These are phyloP conservation scores for Ophthalmolycus amberensis DNA, from an alignment of 2,113 vertebrate genomes.

Conservation along the genomic window DNA sequence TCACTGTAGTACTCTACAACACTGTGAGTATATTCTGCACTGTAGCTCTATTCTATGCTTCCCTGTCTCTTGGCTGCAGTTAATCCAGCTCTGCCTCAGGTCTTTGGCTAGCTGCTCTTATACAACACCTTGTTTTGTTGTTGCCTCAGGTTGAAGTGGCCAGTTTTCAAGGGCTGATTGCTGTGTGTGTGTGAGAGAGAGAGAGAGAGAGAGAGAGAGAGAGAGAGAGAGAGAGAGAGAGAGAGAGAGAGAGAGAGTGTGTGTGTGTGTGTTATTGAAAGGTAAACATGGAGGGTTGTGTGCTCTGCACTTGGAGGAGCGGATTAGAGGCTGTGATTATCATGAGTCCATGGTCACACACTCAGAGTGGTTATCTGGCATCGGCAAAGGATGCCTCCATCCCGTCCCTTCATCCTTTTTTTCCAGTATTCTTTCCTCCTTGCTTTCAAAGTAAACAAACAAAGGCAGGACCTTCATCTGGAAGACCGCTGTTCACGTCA, in stretches of 20 bases:
- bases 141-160: slow-evolving; percentile 33
- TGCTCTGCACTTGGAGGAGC: slow-evolving; percentile 59
- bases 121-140: slow-evolving; percentile 30
- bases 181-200: slow-evolving; percentile 22
- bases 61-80: not conserved
- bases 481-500: too few species aligned
- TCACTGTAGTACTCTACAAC: not conserved
- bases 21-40: not conserved
- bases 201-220: too few species aligned
- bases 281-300: slow-evolving; percentile 60
- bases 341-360: slow-evolving; percentile 41
- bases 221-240: too few species aligned
- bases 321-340: slow-evolving; percentile 64
- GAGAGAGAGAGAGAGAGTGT: not conserved
- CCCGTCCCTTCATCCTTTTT: not conserved
- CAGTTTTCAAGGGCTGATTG: slow-evolving; percentile 32
- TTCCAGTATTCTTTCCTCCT: too few species aligned
- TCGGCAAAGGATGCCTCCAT: not conserved
- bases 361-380: slow-evolving; percentile 12
- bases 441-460: too few species aligned
- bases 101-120: slow-evolving; percentile 10
- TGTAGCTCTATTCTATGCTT: not conserved
- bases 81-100: slow-evolving; percentile 10
- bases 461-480: too few species aligned
- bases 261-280: slow-evolving; percentile 63